phyloP scores from a whole-genome alignment of 2,797 vertebrate species.

The Morus bassanus region DNA sequence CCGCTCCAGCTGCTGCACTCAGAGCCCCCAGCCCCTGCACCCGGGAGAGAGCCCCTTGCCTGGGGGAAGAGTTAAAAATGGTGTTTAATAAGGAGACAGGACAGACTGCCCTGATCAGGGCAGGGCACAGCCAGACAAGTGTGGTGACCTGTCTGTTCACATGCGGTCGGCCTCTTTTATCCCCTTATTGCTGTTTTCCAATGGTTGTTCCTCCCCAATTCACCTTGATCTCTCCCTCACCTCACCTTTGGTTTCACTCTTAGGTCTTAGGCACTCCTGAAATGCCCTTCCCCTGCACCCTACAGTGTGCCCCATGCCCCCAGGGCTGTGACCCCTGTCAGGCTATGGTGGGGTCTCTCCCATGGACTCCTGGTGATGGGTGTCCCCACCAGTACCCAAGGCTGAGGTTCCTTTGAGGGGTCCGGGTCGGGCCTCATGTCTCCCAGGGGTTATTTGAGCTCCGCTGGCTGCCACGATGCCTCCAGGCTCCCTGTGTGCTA shows the following conservation, averaged over 20 bases:
- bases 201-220: background rate
- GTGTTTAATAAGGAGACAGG: background rate
- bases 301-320: background rate
- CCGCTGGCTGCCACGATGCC: accelerated
- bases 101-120: background rate
- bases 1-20: background rate
- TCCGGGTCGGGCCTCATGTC: accelerated
- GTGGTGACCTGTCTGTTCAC: background rate
- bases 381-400: background rate
- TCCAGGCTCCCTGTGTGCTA: background rate
- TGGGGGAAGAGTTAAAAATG: background rate
- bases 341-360: background rate
- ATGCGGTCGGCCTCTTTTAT: background rate
- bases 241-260: background rate
- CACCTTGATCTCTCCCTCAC: background rate
- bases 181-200: background rate
- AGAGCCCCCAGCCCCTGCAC: background rate
- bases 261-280: background rate
- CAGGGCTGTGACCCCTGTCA: background rate
- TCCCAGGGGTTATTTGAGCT: background rate
- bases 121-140: background rate
- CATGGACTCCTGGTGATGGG: background rate
- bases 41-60: background rate
- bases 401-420: background rate
- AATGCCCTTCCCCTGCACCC: background rate